Evolutionary conservation across 2,888 invertebrate genomes (phyloP), one percentile per base, ranked within the genome.

Genomic region (Blastobasis lacticolella): DNA sequence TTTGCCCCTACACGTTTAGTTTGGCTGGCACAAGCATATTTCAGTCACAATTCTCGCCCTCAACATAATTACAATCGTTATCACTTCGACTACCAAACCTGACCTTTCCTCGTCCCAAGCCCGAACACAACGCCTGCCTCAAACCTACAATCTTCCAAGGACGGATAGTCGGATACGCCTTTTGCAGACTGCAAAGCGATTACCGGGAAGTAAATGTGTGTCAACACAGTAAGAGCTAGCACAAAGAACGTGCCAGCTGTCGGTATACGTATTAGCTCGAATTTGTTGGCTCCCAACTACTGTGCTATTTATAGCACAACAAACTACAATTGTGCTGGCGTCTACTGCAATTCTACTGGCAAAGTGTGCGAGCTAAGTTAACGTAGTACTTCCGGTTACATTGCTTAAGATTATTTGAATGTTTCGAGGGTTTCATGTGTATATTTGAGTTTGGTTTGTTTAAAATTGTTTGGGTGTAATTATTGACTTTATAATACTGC

Each of bases 161-260:
- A 52, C 49, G 53, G 52, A 23, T 23, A 46, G 55, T 52, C 49
- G 53, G 52, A 23, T 23, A 46, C 46, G 46, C 5, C 46, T 46
- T 46, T 23, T 38, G 37, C 57, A 57, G 60, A 62, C 64, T 59
- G 55, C 55, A 53, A 63, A 55, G 51, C 66, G 63, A 70, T 70
- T 69, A 69, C 61, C 55, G 49, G 56, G 58, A 65, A 70, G 61
- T 59, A 63, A 67, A 69, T 68, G 63, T 67, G 59, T 66, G 69
- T 69, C 67, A 67, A 68, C 64, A 66, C 42, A 60, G 60, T 57
- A 59, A 63, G 60, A 62, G 58, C 59, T 57, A 56, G 56, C 57
- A 62, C 61, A 63, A 67, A 60, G 67, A 59, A 38, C 49, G 37
- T 38, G 23, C 23, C 23, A 23, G 23, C n/a, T 52, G 52, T 41